Evolutionary conservation across 2,113 vertebrate genomes (phyloP).

Genomic region (Hiodon alosoides): DNA sequence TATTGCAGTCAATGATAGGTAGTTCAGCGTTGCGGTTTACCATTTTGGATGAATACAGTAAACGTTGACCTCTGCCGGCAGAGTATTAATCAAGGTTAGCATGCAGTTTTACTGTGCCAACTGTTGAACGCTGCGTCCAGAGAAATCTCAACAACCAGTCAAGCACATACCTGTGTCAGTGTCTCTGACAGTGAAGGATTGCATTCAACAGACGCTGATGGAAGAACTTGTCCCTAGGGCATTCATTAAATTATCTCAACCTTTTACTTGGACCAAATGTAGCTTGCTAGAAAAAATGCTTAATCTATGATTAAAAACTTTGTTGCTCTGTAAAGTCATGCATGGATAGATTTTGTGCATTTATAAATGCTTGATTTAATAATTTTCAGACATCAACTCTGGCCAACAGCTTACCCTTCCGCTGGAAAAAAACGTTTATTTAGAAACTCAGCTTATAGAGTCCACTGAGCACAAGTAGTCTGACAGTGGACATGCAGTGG

Average conservation of each 20-base stretch:
- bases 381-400: no score
- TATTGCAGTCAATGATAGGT: neutral
- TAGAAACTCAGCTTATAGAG: no score
- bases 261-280: neutral
- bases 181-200: constrained; percentile 1
- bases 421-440: no score
- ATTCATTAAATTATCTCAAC: neutral
- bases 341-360: neutral
- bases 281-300: neutral
- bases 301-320: constrained; percentile 2
- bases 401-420: no score
- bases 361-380: no score
- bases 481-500: no score
- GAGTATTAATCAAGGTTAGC: constrained; percentile 28
- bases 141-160: neutral
- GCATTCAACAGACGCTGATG: constrained; percentile 10
- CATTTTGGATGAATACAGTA: constrained; percentile 21
- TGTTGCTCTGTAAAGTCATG: neutral
- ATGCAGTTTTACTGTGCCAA: neutral
- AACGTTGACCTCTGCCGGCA: constrained; percentile 27
- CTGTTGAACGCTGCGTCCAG: neutral
- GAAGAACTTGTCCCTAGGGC: constrained; percentile 1
- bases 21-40: no score
- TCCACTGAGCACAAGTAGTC: no score
- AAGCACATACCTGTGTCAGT: constrained; percentile 7